Evolutionary conservation across 1,140 invertebrate species (phyloP), one percentile per base, ranked within the genome.

Genomic region (Pararge aegeria): DNA sequence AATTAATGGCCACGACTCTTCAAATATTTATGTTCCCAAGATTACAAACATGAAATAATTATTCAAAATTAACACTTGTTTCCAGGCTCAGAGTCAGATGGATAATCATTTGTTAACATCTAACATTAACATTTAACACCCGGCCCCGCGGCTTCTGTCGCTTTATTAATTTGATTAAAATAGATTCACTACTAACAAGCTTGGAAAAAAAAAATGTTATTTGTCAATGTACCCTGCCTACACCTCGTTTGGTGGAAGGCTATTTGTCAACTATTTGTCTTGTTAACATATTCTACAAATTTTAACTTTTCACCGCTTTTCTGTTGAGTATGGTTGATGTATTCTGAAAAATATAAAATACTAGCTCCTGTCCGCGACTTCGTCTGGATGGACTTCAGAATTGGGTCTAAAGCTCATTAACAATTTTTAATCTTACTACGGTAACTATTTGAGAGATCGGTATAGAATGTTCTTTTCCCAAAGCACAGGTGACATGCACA

Each of bases 11-110:
- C 7, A 40, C 13, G 42, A 10, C 42, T 20, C 38, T 18, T 55
- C 55, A 50, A 57, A 57, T 57, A 57, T 50, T 57, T 57, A 57
- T 40, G 46, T 57, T 50, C 44, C 55, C 55, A 40, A 38, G 55
- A 50, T 57, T 40, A 40, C 38, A 19, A 40, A 29, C 18, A 34
- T n/a, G n/a, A 27, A 50, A 5, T 49, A 3, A 55, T 55, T 61
- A 40, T 52, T 61, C 44, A 61, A 55, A 61, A 61, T 61, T 61
- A 55, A 61, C 55, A 46, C 19, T 37, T 15, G 30, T 57, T 19
- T 50, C 46, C 34, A 34, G 5, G 37, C 27, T 16, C 42, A 18
- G 38, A 40, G 37, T 16, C 5, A 19, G 38, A 29, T 49, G 44
- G 44, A 48, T 54, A 50, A 40, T 37, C 20, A 48, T 61, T 54